A percentile compares a stretch with the other conserved stretches of the same genome.
phyloP scores from a whole-genome alignment of 2,888 invertebrate genomes.

The Limnephilus auricula region DNA sequence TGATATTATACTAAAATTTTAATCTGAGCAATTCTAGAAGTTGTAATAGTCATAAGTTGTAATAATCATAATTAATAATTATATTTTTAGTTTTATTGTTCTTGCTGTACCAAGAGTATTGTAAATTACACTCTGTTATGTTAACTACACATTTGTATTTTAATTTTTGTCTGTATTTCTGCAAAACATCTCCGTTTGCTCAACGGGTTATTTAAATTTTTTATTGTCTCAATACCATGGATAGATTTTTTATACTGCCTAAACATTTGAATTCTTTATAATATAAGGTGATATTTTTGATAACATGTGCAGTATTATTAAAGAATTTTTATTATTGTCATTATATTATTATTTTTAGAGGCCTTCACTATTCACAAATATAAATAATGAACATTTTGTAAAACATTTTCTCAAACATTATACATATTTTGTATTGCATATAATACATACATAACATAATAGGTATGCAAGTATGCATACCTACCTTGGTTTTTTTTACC shows the following conservation, averaged over 20 bases:
- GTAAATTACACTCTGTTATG: not conserved
- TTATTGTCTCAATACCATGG: conserved; percentile 13
- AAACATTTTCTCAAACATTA: not conserved
- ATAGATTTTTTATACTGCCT: not conserved
- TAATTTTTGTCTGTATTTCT: not conserved
- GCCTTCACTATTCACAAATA: not conserved
- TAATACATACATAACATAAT: not conserved
- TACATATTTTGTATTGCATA: not conserved
- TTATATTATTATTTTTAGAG: conserved; percentile 14
- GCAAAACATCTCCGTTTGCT: too few species aligned
- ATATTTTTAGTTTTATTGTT: not conserved
- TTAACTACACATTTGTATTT: not conserved
- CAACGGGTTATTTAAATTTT: too few species aligned
- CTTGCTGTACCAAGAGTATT: not conserved
- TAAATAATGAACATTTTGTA: not conserved
- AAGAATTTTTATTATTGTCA: conserved; percentile 16
- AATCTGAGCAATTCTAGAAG: not conserved
- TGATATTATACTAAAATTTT: not conserved
- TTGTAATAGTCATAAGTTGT: not conserved
- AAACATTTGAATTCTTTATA: not conserved
- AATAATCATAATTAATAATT: not conserved
- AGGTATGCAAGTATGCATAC: not conserved
- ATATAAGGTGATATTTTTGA: conserved; percentile 2
- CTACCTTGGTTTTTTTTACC: not conserved
- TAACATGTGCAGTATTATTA: not conserved